phyloP scores from a whole-genome alignment of 2,797 vertebrate genomes.

The Natrix natrix region DNA sequence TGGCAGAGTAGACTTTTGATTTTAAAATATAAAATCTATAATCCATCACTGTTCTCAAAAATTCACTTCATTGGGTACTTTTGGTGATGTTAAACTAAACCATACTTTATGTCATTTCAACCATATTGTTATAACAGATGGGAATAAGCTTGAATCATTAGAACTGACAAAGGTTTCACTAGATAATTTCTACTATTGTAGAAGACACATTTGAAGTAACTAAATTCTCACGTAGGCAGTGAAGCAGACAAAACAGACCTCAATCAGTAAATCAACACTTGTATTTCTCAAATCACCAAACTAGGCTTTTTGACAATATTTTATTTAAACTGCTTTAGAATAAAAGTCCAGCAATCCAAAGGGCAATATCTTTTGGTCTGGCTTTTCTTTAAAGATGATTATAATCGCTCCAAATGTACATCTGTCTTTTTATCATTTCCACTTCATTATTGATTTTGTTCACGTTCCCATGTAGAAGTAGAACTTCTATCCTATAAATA shows the following conservation, averaged over 20 bases:
- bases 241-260: not conserved
- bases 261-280: not conserved
- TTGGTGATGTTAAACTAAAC: not conserved
- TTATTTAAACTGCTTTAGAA: not conserved
- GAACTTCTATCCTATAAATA: constrained; percentile 81
- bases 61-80: not conserved
- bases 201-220: not conserved
- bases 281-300: not conserved
- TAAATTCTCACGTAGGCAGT: not conserved
- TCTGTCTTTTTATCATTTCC: constrained; percentile 32
- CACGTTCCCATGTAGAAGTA: constrained; percentile 85
- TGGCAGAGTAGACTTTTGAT: not conserved
- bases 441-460: constrained; percentile 37
- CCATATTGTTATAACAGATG: not conserved
- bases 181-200: not conserved
- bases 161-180: not conserved
- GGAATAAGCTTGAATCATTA: not conserved
- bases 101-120: not conserved
- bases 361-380: not conserved
- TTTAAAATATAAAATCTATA: not conserved
- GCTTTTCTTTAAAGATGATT: not conserved
- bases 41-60: not conserved
- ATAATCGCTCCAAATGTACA: not conserved
- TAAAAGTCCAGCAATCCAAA: not conserved
- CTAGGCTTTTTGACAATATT: not conserved